Evolutionary conservation across 2,888 invertebrate genomes (phyloP).

Genomic region (Encarsia formosa): DNA sequence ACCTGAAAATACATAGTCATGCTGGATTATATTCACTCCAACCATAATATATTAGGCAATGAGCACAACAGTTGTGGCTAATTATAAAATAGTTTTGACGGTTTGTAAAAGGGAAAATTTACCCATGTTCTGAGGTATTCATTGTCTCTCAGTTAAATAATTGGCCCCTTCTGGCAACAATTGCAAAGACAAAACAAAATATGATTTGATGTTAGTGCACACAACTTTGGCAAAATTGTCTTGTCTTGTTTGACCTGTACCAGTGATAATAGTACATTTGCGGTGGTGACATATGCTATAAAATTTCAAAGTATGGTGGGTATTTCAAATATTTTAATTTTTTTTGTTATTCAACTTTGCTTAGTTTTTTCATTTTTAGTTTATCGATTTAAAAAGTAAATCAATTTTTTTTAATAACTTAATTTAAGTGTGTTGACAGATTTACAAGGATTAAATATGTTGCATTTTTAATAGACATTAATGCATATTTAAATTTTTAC

Average conservation of each 20-base stretch:
- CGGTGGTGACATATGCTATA: too few species aligned
- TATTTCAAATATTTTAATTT: too few species aligned
- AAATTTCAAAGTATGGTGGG: too few species aligned
- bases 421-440: too few species aligned
- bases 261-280: constrained; percentile 19
- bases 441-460: too few species aligned
- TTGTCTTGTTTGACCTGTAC: constrained; percentile 35
- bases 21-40: constrained; percentile 37
- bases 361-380: too few species aligned
- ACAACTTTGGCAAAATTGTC: constrained; percentile 31
- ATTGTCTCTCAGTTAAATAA: constrained; percentile 51
- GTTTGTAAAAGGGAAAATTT: constrained; percentile 45
- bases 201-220: constrained; percentile 30
- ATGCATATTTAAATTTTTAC: too few species aligned
- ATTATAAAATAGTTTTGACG: constrained; percentile 14
- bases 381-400: too few species aligned
- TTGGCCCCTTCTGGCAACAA: constrained; percentile 30
- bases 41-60: constrained; percentile 25
- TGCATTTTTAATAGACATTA: too few species aligned
- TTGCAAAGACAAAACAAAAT: constrained; percentile 35
- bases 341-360: too few species aligned
- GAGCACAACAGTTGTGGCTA: constrained; percentile 21
- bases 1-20: constrained; percentile 61
- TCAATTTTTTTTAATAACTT: too few species aligned
- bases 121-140: constrained; percentile 80